Evolutionary conservation across 1,140 invertebrate genomes (phyloP), one percentile per base, ranked within the genome.

Genomic region (Nylanderia fulva): DNA sequence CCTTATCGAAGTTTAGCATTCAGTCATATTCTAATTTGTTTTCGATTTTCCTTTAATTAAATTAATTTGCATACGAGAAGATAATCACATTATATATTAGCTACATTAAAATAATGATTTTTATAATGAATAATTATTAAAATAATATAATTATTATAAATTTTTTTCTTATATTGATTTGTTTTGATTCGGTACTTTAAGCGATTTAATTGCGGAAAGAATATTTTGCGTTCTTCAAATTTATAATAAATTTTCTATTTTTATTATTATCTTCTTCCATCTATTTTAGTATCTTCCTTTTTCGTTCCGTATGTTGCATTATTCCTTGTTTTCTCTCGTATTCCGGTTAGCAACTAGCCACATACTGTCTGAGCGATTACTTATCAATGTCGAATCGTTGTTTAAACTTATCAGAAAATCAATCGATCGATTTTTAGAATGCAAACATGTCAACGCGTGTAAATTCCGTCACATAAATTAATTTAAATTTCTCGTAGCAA

Each of bases 361-460:
- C n/a, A n/a, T n/a, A n/a, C n/a, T n/a, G 33, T 8, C 15, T 21
- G n/a, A 54, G 64, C 64, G 66, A 82, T 82, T 52, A 82, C 66
- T 39, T 82, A 82, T n/a, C n/a, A n/a, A n/a, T 72, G 77, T 82
- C 77, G 66, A 82, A 82, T 82, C 52, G 36, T 27, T 82, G 77
- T 82, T 82, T 82, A 82, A 36, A 82, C 66, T 71, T 82, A 72
- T 82, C 77, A 45, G 52, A 18, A 66, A 82, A 82, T 82, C 77
- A 82, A 71, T 82, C 58, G 77, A 24, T 48, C 24, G 52, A 33
- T 82, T 82, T 48, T 58, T 27, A 71, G 77, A 82, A 82, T 36
- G 36, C 52, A 52, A 36, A 82, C 66, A 39, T 42, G 52, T 15
- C 36, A 64, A 42, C 24, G 24, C 24, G 77, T 64, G 77, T 72